These are phyloP conservation scores for Ascidia mentula DNA, from an alignment of 23 tunicate genomes.

Conservation along the genomic window DNA sequence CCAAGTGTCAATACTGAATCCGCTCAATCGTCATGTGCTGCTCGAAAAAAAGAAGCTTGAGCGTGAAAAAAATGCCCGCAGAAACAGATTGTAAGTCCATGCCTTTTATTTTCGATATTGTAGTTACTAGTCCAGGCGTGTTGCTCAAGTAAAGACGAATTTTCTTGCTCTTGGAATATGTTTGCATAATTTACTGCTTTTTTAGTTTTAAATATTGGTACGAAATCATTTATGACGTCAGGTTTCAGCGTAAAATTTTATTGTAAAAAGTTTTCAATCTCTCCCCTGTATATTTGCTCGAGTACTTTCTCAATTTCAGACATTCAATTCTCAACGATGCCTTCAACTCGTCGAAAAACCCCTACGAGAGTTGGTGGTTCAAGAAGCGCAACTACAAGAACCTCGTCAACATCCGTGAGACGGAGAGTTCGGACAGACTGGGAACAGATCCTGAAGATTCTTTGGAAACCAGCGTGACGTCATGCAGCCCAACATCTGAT, in stretches of 20 bases:
- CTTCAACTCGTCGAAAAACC: slow-evolving; percentile 17
- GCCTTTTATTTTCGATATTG: too few relatives aligned
- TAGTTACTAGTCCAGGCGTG: too few relatives aligned
- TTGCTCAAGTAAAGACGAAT: too few relatives aligned
- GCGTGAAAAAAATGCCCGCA: slow-evolving; percentile 12
- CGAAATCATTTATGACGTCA: too few relatives aligned
- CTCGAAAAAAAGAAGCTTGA: slow-evolving; percentile 21
- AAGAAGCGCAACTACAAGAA: slow-evolving; percentile 1
- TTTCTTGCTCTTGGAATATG: too few relatives aligned
- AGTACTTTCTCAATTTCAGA: too few relatives aligned
- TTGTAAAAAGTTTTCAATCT: too few relatives aligned
- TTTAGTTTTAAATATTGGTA: background rate
- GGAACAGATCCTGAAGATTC: background rate
- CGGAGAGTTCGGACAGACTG: background rate
- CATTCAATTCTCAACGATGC: slow-evolving; percentile 25
- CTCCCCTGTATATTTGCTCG: too few relatives aligned
- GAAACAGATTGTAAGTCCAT: slow-evolving; percentile 29
- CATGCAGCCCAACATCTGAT: background rate
- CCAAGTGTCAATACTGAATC: slow-evolving; percentile 30
- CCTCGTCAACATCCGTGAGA: background rate
- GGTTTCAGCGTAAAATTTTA: too few relatives aligned
- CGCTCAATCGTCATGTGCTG: slow-evolving; percentile 33
- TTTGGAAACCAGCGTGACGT: slow-evolving; percentile 10
- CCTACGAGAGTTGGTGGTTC: slow-evolving; percentile 76
- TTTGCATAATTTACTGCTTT: too few relatives aligned